Percentiles rank a stretch among this genome's conserved stretches.
phyloP scores from a whole-genome alignment of 2,113 vertebrate species.

The Tilapia sparmanii region DNA sequence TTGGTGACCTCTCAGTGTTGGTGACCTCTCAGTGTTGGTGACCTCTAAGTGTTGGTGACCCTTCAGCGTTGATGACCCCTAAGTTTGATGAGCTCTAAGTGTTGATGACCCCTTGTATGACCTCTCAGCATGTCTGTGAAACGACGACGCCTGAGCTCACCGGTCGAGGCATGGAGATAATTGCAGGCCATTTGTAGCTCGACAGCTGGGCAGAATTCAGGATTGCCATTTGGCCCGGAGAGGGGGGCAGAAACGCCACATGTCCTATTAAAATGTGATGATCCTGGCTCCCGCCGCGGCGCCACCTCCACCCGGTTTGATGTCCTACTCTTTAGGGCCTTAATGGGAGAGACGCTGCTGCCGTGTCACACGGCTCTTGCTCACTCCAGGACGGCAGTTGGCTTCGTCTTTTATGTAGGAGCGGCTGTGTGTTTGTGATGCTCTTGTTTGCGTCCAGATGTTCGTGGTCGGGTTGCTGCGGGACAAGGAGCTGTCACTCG shows the following conservation, averaged over 20 bases:
- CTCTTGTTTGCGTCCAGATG: slow-evolving; percentile 65
- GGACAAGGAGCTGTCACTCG: slow-evolving; percentile 33
- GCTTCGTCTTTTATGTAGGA: slow-evolving; percentile 46
- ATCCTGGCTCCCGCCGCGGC: slow-evolving; percentile 48
- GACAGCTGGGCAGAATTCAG: slow-evolving; percentile 72
- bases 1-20: accelerated
- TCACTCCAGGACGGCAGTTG: slow-evolving; percentile 37
- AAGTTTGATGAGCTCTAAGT: neutral
- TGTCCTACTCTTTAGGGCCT: slow-evolving; percentile 70
- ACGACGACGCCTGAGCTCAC: neutral
- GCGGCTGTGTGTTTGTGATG: slow-evolving; percentile 40
- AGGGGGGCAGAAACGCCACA: slow-evolving; percentile 52
- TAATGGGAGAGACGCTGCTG: slow-evolving; percentile 57
- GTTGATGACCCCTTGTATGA: neutral
- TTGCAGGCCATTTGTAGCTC: slow-evolving; percentile 56
- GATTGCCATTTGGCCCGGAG: slow-evolving; percentile 65
- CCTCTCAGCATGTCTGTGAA: neutral
- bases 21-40: neutral
- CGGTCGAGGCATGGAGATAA: slow-evolving; percentile 24
- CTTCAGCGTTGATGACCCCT: accelerated
- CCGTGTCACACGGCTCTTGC: slow-evolving; percentile 24
- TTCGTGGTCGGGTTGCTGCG: slow-evolving; percentile 8
- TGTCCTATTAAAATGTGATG: slow-evolving; percentile 75
- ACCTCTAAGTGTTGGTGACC: neutral
- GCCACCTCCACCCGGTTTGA: slow-evolving; percentile 53